Evolutionary conservation across 2,113 vertebrate species (phyloP).

Genomic region (Myodes glareolus): DNA sequence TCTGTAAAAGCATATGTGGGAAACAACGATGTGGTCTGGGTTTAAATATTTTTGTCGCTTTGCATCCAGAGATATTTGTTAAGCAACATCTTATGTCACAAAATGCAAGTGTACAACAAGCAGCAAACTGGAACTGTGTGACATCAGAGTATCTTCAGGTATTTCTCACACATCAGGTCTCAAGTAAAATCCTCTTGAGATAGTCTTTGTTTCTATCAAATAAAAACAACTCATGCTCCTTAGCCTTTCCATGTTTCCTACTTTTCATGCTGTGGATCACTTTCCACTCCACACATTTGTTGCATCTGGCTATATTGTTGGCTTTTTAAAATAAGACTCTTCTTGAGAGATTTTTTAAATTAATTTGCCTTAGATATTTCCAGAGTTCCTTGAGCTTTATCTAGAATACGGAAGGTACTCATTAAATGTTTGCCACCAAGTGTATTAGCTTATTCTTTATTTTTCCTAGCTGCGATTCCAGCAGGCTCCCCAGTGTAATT

Average conservation of each 20-base stretch:
- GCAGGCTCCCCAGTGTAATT: not conserved
- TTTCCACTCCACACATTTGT: not conserved
- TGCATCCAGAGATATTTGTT: not conserved
- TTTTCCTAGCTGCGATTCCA: not conserved
- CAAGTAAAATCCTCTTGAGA: conserved; percentile 2
- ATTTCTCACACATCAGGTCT: not conserved
- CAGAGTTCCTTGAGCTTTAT: not conserved
- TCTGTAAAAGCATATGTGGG: not conserved
- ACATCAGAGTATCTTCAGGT: not conserved
- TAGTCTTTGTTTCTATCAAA: not conserved
- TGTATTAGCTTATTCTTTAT: not conserved
- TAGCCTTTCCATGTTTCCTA: not conserved
- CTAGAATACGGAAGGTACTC: not conserved
- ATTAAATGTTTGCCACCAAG: not conserved
- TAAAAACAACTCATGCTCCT: not conserved
- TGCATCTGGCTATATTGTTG: not conserved
- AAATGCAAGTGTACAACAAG: not conserved
- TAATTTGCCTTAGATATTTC: conserved; percentile 2
- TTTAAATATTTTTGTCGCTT: not conserved
- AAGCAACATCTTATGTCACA: not conserved
- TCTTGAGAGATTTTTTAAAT: not conserved
- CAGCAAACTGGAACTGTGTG: not conserved
- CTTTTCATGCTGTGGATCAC: not conserved
- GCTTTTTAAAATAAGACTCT: not conserved
- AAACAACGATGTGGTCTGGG: not conserved